Evolutionary conservation across 2,797 vertebrate genomes (phyloP).

Genomic region (Megalops cyprinoides): DNA sequence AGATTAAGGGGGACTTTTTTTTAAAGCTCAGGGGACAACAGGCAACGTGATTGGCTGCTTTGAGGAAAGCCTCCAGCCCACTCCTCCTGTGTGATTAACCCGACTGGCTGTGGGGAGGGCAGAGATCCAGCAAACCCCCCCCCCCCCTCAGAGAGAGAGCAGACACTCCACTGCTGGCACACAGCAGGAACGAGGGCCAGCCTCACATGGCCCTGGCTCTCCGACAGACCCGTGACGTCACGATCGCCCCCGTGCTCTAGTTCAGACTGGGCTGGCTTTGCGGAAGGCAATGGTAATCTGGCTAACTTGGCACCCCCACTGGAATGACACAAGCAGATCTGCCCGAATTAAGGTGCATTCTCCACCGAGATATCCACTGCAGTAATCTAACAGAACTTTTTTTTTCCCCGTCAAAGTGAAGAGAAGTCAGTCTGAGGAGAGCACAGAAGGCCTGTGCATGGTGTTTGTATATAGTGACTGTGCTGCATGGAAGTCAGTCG

Average conservation of each 20-base stretch:
- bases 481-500: no score
- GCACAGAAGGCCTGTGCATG: no score
- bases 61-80: slow-evolving; percentile 38
- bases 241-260: background rate
- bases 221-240: background rate
- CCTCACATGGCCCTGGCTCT: background rate
- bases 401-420: no score
- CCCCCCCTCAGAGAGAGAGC: background rate
- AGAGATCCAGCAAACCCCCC: background rate
- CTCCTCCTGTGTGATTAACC: slow-evolving; percentile 50
- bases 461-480: no score
- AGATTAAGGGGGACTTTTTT: no score
- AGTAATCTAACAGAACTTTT: no score
- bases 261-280: background rate
- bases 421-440: no score
- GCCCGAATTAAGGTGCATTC: background rate
- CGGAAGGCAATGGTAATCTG: background rate
- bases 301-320: background rate
- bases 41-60: slow-evolving; percentile 46
- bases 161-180: slow-evolving; percentile 21
- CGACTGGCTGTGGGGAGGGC: background rate
- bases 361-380: background rate
- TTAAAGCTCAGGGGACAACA: no score
- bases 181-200: background rate
- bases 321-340: background rate